These are phyloP conservation scores for Cerastoderma edule DNA, from an alignment of 2,888 invertebrate genomes.

Conservation along the genomic window DNA sequence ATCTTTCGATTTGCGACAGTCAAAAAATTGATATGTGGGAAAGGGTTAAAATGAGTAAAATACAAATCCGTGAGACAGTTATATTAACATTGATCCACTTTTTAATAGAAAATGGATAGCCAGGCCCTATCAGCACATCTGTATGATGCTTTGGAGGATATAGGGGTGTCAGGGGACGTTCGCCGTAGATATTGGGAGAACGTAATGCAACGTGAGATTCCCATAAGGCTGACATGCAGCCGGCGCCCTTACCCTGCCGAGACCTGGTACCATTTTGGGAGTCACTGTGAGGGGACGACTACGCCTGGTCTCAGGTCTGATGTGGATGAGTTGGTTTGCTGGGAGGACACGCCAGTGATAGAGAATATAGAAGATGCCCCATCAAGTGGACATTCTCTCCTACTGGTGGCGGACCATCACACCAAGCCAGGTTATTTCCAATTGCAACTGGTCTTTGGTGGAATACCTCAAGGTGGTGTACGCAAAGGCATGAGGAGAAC, in stretches of 20 bases:
- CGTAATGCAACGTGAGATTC: not conserved
- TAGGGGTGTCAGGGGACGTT: not conserved
- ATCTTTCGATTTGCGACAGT: too few relatives aligned
- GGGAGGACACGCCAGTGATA: not conserved
- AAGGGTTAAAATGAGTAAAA: too few relatives aligned
- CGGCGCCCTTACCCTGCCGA: too few relatives aligned
- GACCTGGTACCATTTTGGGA: not conserved
- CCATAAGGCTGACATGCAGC: too few relatives aligned
- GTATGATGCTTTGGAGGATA: not conserved
- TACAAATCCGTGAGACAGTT: too few relatives aligned
- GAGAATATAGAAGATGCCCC: not conserved
- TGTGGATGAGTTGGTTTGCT: not conserved
- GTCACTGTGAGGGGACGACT: not conserved
- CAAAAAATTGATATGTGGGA: too few relatives aligned
- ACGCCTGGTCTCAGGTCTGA: not conserved
- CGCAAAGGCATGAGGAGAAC: not conserved
- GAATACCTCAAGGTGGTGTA: not conserved
- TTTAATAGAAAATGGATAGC: too few relatives aligned
- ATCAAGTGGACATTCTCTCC: not conserved
- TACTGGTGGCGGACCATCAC: not conserved
- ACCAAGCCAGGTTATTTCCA: slow-evolving; percentile 6
- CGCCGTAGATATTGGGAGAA: not conserved
- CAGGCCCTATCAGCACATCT: not conserved
- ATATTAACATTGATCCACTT: too few relatives aligned
- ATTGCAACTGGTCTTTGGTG: not conserved